A percentile compares a stretch with the other conserved stretches of the same genome.
Evolutionary conservation across 2,888 invertebrate genomes (phyloP).

Genomic region (Sminthurides aquaticus): DNA sequence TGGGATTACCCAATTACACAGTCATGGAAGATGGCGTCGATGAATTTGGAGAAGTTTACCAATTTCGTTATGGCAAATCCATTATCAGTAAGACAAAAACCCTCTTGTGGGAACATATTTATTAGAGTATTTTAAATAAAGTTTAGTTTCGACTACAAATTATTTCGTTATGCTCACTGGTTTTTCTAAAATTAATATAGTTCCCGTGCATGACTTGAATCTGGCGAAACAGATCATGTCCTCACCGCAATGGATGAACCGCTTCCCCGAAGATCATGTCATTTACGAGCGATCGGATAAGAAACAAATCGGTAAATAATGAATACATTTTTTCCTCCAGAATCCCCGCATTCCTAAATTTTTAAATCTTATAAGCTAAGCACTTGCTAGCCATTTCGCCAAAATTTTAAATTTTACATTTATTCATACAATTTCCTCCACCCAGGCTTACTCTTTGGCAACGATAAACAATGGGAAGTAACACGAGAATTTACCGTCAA

Average conservation of each 20-base stretch:
- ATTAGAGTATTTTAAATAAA: neutral
- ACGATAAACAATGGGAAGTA: slow-evolving; percentile 8
- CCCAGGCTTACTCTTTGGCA: slow-evolving; percentile 15
- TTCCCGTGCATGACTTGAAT: slow-evolving; percentile 17
- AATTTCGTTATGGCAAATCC: slow-evolving; percentile 3
- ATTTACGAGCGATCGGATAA: slow-evolving; percentile 16
- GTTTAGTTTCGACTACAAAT: too few species aligned
- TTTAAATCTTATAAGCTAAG: too few species aligned
- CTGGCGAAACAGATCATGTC: slow-evolving; percentile 17
- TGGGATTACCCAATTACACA: slow-evolving; percentile 16
- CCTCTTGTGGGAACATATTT: neutral
- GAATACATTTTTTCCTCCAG: too few species aligned
- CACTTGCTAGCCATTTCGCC: too few species aligned
- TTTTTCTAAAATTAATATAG: neutral
- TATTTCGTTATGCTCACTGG: too few species aligned
- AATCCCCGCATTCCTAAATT: too few species aligned
- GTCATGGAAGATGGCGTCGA: neutral
- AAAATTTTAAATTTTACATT: too few species aligned
- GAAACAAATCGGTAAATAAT: slow-evolving; percentile 9
- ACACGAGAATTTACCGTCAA: slow-evolving; percentile 7
- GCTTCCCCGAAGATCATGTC: slow-evolving; percentile 9
- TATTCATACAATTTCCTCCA: too few species aligned
- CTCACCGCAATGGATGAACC: slow-evolving; percentile 3
- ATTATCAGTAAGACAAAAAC: neutral
- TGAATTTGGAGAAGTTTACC: slow-evolving; percentile 12